Conservation (phyloP, 2,113 vertebrate genomes). For the Ancistrus triradiatus region DNA sequence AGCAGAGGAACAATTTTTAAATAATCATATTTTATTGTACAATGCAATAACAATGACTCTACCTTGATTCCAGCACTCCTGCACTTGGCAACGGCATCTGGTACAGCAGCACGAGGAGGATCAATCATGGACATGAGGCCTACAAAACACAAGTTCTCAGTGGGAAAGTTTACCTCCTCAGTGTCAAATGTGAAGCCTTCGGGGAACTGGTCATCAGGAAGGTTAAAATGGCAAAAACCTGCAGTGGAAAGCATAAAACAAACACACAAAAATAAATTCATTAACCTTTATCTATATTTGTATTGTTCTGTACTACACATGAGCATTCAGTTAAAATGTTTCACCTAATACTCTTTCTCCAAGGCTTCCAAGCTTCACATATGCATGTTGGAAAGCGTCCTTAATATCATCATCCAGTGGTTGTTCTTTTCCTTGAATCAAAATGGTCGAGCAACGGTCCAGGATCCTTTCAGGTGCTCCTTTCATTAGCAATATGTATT, state of each 20-base stretch:
- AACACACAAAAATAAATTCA: not conserved
- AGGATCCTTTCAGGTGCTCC: constrained; percentile 86
- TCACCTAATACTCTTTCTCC: constrained; percentile 83
- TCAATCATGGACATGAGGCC: constrained; percentile 93
- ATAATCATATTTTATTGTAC: not conserved
- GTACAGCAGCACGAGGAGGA: constrained; percentile 80
- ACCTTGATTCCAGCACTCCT: constrained; percentile 90
- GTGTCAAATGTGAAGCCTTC: constrained; percentile 78
- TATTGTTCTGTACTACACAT: not conserved
- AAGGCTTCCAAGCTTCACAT: constrained; percentile 81
- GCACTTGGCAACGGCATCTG: constrained; percentile 85
- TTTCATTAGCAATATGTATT: constrained; percentile 84
- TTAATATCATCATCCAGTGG: constrained; percentile 79
- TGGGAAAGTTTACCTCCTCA: constrained; percentile 83
- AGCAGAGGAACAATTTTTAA: not conserved
- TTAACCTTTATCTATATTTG: not conserved
- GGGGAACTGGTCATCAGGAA: constrained; percentile 77
- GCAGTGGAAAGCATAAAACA: no score
- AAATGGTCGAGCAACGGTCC: constrained; percentile 80
- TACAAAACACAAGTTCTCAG: constrained; percentile 80
- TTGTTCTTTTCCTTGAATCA: constrained; percentile 79
- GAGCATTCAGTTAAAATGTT: no score
- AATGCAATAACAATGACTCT: not conserved
- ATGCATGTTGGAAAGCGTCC: constrained; percentile 81
- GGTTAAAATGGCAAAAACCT: constrained; percentile 81